A percentile compares a stretch with the other conserved stretches of the same genome.
These are phyloP conservation scores for Brachyhypopomus gauderio DNA, from an alignment of 2,113 vertebrate species.

Conservation along the genomic window DNA sequence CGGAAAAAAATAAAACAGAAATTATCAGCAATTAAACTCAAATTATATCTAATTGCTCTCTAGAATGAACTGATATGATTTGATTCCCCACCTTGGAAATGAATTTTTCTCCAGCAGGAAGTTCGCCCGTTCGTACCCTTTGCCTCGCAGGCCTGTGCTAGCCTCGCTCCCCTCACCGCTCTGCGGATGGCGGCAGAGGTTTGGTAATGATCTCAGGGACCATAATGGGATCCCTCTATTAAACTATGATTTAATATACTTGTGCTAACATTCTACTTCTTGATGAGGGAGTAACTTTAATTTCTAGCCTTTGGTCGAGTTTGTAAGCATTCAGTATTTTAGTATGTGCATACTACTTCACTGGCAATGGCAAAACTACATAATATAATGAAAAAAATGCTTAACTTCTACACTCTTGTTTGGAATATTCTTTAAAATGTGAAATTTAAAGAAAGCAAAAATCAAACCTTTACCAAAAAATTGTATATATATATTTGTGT, in stretches of 20 bases:
- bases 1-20: conserved; percentile 57
- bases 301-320: neutral
- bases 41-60: conserved; percentile 82
- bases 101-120: conserved; percentile 79
- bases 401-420: no score
- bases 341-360: neutral
- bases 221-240: conserved; percentile 66
- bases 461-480: no score
- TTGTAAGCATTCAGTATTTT: neutral
- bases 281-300: conserved; percentile 45
- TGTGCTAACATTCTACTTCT: conserved; percentile 40
- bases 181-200: conserved; percentile 64
- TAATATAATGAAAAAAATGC: no score
- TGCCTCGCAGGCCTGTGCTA: conserved; percentile 49
- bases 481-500: no score
- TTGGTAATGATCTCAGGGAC: conserved; percentile 67
- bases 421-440: no score
- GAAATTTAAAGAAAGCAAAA: no score
- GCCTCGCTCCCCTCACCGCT: conserved; percentile 53
- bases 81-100: conserved; percentile 68
- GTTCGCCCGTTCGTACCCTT: conserved; percentile 74
- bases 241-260: conserved; percentile 67
- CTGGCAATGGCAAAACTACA: no score
- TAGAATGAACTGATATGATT: conserved; percentile 78
- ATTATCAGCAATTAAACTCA: conserved; percentile 79